A percentile compares a stretch with the other conserved stretches of the same genome.
Conservation (phyloP, 2,797 vertebrate species). For the Saxicola maurus region DNA sequence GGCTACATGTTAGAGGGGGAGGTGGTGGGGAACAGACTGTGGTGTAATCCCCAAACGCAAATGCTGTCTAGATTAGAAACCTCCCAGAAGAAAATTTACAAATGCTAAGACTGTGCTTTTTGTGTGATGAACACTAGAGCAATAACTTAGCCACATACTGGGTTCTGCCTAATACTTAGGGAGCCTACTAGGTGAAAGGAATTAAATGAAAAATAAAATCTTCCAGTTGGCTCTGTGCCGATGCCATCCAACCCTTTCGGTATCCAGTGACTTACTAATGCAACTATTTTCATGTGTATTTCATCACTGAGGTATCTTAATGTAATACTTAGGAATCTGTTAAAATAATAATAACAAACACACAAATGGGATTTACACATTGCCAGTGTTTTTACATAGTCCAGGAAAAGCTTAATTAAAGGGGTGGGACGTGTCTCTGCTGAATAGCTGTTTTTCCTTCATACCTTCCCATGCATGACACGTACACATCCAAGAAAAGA, state of each 20-base stretch:
- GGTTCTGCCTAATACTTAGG: constrained; percentile 33
- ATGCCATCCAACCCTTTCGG: constrained; percentile 11
- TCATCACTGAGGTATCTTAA: constrained; percentile 8
- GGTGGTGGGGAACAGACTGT: constrained; percentile 66
- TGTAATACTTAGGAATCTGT: constrained; percentile 26
- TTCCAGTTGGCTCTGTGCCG: constrained; percentile 34
- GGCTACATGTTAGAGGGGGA: constrained; percentile 70
- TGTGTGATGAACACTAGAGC: constrained; percentile 55
- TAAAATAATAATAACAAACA: constrained; percentile 15
- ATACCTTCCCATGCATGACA: constrained; percentile 46
- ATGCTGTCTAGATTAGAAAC: constrained; percentile 71
- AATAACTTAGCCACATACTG: constrained; percentile 58
- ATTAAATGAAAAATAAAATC: constrained; percentile 32
- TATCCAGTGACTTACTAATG: constrained; percentile 5
- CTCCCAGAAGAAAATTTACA: constrained; percentile 66
- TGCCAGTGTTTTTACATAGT: constrained; percentile 36
- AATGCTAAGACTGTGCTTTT: constrained; percentile 65
- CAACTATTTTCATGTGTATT: constrained; percentile 35
- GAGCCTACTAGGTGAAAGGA: constrained; percentile 45
- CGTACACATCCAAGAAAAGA: constrained; percentile 43
- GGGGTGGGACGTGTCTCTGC: constrained; percentile 5
- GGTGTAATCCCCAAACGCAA: constrained; percentile 71
- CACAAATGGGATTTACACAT: constrained; percentile 38
- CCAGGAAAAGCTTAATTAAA: constrained; percentile 56
- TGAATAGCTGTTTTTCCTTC: constrained; percentile 49